These are phyloP conservation scores for Procavia capensis DNA, from an alignment of 2,113 vertebrate species.

Conservation along the genomic window DNA sequence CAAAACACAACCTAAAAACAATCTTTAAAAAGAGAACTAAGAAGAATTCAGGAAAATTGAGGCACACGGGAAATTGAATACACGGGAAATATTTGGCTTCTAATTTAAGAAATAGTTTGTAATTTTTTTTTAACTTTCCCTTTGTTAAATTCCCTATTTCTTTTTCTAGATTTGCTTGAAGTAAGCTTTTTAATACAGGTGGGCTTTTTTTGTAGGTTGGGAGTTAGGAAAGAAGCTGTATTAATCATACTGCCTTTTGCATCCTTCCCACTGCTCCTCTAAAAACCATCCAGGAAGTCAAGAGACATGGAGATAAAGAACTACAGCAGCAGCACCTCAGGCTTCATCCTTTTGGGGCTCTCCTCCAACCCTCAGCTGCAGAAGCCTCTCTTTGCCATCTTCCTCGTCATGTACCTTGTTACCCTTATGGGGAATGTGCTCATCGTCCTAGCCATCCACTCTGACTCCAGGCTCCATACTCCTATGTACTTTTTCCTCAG, in stretches of 20 bases:
- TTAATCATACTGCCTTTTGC: accelerated
- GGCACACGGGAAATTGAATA: not conserved
- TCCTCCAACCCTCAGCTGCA: too few relatives aligned
- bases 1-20: not conserved
- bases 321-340: not conserved
- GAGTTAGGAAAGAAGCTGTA: not conserved
- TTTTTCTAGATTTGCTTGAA: not conserved
- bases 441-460: too few relatives aligned
- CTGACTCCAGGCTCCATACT: too few relatives aligned
- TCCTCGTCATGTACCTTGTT: too few relatives aligned
- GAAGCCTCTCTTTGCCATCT: too few relatives aligned
- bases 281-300: not conserved
- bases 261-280: not conserved
- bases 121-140: not conserved
- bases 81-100: not conserved
- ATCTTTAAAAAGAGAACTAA: not conserved
- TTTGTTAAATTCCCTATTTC: not conserved
- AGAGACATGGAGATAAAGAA: conserved; percentile 56
- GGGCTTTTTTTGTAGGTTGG: not conserved
- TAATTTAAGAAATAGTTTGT: not conserved
- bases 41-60: not conserved
- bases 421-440: too few relatives aligned
- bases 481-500: conserved; percentile 45
- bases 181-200: not conserved
- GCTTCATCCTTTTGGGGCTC: conserved; percentile 51